phyloP scores from a whole-genome alignment of 1,140 invertebrate genomes.

The Listronotus oregonensis region DNA sequence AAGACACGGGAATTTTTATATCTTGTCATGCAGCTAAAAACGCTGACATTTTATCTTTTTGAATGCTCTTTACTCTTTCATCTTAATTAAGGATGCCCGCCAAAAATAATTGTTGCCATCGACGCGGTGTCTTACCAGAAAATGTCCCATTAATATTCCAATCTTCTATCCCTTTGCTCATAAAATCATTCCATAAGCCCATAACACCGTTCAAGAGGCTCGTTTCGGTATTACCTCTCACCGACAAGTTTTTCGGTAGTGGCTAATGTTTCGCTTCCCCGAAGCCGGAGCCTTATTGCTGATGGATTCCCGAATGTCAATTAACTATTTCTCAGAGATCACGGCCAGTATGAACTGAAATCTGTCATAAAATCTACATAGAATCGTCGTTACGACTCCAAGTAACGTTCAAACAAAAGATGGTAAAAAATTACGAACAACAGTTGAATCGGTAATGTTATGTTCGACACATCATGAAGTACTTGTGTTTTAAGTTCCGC shows the following conservation, averaged over 20 bases:
- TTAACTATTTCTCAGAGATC: slow-evolving; percentile 34
- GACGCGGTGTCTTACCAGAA: slow-evolving; percentile 26
- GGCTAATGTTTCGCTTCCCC: slow-evolving; percentile 32
- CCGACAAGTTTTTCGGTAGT: slow-evolving; percentile 30
- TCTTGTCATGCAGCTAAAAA: too few species aligned
- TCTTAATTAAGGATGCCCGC: slow-evolving; percentile 34
- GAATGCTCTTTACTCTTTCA: slow-evolving; percentile 21
- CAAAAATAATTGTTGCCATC: slow-evolving; percentile 20
- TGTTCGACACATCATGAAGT: slow-evolving; percentile 19
- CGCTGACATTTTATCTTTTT: not conserved
- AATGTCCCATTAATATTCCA: slow-evolving; percentile 36
- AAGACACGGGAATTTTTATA: too few species aligned
- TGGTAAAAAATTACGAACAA: slow-evolving; percentile 24
- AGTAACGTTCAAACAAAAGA: slow-evolving; percentile 18
- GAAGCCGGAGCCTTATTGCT: slow-evolving; percentile 15
- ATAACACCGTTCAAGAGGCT: slow-evolving; percentile 23
- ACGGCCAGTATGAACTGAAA: slow-evolving; percentile 20
- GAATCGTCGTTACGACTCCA: slow-evolving; percentile 31
- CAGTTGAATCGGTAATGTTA: slow-evolving; percentile 31
- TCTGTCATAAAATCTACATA: slow-evolving; percentile 36
- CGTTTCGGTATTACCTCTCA: slow-evolving; percentile 27
- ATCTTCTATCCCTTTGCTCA: slow-evolving; percentile 19
- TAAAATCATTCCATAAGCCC: slow-evolving; percentile 35
- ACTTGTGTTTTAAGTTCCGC: slow-evolving; percentile 6
- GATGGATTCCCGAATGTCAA: slow-evolving; percentile 35